A percentile compares a stretch with the other conserved stretches of the same genome.
These are phyloP conservation scores for Huso huso DNA, from an alignment of 2,797 vertebrate genomes.

Conservation along the genomic window DNA sequence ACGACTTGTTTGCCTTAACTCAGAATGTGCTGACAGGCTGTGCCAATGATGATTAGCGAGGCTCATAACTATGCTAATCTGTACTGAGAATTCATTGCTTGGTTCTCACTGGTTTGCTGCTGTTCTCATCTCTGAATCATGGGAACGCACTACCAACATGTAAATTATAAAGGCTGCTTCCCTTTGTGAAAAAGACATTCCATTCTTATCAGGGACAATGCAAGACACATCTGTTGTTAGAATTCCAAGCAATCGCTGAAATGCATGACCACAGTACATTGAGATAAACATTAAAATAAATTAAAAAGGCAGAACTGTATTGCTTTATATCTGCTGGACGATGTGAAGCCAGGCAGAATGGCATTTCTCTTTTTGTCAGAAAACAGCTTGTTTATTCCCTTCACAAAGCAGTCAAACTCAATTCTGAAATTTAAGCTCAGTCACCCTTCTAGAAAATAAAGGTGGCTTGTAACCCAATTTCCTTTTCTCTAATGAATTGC, in stretches of 20 bases:
- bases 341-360: conserved; percentile 5
- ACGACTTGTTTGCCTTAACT: background rate
- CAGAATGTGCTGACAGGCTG: background rate
- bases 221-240: conserved; percentile 21
- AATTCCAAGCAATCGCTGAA: conserved; percentile 13
- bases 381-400: conserved; percentile 12
- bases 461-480: conserved; percentile 11
- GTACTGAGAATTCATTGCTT: conserved; percentile 10
- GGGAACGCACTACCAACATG: background rate
- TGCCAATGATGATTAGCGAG: background rate
- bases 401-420: background rate
- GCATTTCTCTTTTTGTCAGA: conserved; percentile 2
- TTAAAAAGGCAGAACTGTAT: conserved; percentile 1
- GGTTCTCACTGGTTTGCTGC: background rate
- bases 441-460: background rate
- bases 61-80: conserved; percentile 5
- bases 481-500: background rate
- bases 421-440: background rate
- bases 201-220: conserved; percentile 13
- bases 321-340: conserved; percentile 10
- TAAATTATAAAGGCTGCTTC: conserved; percentile 1
- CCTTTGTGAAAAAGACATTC: conserved; percentile 6
- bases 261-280: background rate
- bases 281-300: background rate
- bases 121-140: conserved; percentile 15